Base-by-base conservation (phyloP, 2,113 vertebrate genomes). In the Grammomys dolichurus region DNA sequence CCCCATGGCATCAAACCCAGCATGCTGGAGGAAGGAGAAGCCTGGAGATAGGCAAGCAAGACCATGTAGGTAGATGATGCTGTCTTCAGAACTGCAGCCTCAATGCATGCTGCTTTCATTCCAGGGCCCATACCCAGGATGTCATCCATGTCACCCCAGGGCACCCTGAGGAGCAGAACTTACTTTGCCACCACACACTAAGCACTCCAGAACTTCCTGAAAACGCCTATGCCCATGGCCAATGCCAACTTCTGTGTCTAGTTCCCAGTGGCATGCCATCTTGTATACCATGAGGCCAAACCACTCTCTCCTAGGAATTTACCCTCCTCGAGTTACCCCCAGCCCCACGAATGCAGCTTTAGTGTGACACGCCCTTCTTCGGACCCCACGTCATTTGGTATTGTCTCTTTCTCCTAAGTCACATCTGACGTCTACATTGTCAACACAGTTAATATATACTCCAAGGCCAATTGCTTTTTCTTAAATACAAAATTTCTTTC, bases 1-100 rank as follows among this genome's bases (percentile, higher is more conserved):
- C 5, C 31, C 12, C 36, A 17, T 3, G n/a, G 19, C 1, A 8
- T 31, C 5, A 19, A 77, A 1, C 8, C 0, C 7, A 11, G 19
- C 73, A 48, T 48, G 36, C 13, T 11, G 26, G 48, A 78, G 54
- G 54, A 70, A 19, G 22, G 22, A 20, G 19, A 3, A 43, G 67
- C 40, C 60, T 60, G 72, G 33, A 54, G 20, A 24, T 16, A 13
- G 72, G 13, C 43, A 20, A 51, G 9, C 2, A 26, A 28, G 80
- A 17, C 1, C 0, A 3, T 6, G 1, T 24, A 10, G 19, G 33
- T 48, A 36, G 48, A 70, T 19, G 60, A 12, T 14, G 16, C 36
- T 36, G 2, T 33, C 9, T 28, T 31, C 33, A 46, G 36, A 40
- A 40, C 11, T 8, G 40, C 13, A n/a, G 6, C 20, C 40, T 56